These are phyloP conservation scores for Borostomias antarcticus DNA, from an alignment of 2,797 vertebrate species.

Conservation along the genomic window DNA sequence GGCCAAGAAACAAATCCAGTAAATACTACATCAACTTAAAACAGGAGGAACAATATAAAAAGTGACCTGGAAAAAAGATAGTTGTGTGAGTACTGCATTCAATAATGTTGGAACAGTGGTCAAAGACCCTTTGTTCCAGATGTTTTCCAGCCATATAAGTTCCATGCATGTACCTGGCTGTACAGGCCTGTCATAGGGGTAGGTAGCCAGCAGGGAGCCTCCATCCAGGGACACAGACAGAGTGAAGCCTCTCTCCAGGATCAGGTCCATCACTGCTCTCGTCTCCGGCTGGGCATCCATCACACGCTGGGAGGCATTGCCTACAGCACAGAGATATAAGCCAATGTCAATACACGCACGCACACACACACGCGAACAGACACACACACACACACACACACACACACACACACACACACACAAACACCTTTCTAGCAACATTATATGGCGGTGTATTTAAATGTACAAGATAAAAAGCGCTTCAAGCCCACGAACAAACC, in stretches of 20 bases:
- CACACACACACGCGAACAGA: neutral
- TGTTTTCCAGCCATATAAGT: neutral
- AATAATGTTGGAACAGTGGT: neutral
- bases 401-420: neutral
- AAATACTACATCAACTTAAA: constrained; percentile 7
- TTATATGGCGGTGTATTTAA: no score
- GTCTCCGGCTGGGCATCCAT: constrained; percentile 86
- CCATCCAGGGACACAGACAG: constrained; percentile 94
- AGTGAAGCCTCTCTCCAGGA: constrained; percentile 84
- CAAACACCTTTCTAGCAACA: no score
- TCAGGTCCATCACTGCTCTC: constrained; percentile 89
- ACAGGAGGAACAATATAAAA: neutral
- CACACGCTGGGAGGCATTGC: constrained; percentile 83
- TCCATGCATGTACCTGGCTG: constrained; percentile 82
- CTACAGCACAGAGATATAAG: constrained; percentile 60
- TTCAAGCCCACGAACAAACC: no score
- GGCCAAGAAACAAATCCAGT: constrained; percentile 23
- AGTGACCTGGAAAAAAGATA: neutral
- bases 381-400: neutral
- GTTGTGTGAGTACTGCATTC: no score
- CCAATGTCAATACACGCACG: neutral
- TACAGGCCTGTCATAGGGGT: constrained; percentile 92
- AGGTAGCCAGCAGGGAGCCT: constrained; percentile 90
- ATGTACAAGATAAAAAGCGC: no score
- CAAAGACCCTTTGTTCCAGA: neutral